Evolutionary conservation across 1,140 invertebrate genomes (phyloP).

Genomic region (Melanaphis sacchari): DNA sequence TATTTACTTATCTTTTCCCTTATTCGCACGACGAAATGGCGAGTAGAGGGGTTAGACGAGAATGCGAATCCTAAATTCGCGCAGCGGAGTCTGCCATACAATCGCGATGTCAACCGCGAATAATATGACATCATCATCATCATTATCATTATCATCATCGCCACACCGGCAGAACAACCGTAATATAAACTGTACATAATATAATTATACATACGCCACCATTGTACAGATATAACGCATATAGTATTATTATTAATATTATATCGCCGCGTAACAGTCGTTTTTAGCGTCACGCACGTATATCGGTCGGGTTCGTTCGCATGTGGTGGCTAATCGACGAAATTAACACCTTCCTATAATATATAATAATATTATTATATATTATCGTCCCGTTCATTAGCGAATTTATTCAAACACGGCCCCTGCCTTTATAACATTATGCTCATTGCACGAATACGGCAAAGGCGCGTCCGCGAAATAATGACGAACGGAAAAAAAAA

Average conservation of each 20-base stretch:
- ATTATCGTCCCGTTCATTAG: constrained; percentile 13
- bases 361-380: neutral
- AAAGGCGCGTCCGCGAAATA: neutral
- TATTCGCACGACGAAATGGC: neutral
- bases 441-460: too few relatives aligned
- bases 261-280: neutral
- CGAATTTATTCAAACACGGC: constrained; percentile 13
- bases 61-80: neutral
- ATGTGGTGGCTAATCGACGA: neutral
- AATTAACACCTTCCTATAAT: constrained; percentile 25
- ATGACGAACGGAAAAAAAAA: neutral
- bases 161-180: neutral
- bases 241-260: neutral
- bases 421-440: neutral
- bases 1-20: neutral
- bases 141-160: neutral
- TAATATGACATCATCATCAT: constrained; percentile 10
- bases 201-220: neutral
- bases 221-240: neutral
- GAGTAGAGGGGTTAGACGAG: neutral
- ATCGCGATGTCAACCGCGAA: neutral
- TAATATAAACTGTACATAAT: neutral
- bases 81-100: neutral
- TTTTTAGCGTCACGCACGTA: constrained; percentile 34
- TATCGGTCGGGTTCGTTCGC: neutral